These are phyloP conservation scores for Catajapyx aquilonaris DNA, from an alignment of 1,140 invertebrate species.

Conservation along the genomic window DNA sequence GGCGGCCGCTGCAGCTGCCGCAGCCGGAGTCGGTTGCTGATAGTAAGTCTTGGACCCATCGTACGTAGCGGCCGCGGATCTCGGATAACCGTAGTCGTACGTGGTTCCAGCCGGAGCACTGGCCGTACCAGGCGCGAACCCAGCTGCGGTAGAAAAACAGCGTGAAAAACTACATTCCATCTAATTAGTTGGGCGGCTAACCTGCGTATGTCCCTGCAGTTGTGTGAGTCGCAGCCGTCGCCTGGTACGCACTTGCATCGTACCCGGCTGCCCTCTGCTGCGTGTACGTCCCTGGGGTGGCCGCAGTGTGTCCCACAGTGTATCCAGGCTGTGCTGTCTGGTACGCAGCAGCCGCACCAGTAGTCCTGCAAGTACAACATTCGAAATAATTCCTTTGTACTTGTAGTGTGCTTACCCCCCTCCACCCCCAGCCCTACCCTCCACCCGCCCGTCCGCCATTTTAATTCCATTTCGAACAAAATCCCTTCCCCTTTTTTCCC, in stretches of 20 bases:
- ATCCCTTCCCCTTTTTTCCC: too few species aligned
- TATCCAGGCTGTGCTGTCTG: constrained; percentile 58
- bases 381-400: too few species aligned
- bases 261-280: constrained; percentile 43
- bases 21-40: constrained; percentile 36
- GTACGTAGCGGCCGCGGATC: constrained; percentile 31
- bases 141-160: too few species aligned
- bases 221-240: constrained; percentile 33
- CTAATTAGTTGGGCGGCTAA: neutral
- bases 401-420: too few species aligned
- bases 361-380: neutral
- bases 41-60: constrained; percentile 42
- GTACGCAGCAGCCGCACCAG: constrained; percentile 37
- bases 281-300: constrained; percentile 52
- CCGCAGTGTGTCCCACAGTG: constrained; percentile 47
- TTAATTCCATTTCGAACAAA: too few species aligned
- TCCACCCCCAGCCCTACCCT: too few species aligned
- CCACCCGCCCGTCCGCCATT: too few species aligned
- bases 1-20: constrained; percentile 35
- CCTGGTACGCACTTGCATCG: constrained; percentile 52
- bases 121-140: constrained; percentile 32
- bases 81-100: constrained; percentile 45
- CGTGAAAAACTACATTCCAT: constrained; percentile 8
- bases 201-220: constrained; percentile 37
- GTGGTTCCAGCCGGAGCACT: constrained; percentile 27